Conservation (phyloP, 1,140 invertebrate species). For the Neelides sp. region DNA sequence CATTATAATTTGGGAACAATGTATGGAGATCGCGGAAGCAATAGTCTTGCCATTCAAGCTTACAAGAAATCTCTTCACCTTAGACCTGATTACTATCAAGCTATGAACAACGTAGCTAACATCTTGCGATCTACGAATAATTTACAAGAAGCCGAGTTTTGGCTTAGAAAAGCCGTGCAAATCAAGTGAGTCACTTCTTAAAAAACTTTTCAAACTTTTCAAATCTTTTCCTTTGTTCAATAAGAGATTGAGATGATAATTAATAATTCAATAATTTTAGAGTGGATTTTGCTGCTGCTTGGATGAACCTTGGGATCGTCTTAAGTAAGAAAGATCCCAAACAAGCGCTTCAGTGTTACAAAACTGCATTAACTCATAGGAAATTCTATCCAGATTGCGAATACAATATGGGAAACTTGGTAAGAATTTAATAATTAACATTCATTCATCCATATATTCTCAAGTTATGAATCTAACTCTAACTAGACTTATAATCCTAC, state of each 20-base stretch:
- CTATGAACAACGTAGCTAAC: conserved; percentile 94
- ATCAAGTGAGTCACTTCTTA: conserved; percentile 46
- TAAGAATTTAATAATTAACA: conserved; percentile 36
- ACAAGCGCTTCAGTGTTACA: conserved; percentile 65
- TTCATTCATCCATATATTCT: too few species aligned
- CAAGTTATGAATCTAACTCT: background rate
- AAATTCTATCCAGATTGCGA: conserved; percentile 79
- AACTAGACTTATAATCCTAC: background rate
- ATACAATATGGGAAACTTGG: conserved; percentile 88
- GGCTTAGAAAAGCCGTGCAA: conserved; percentile 58
- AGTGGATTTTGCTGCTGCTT: conserved; percentile 79
- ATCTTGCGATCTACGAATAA: conserved; percentile 66
- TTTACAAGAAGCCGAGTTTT: conserved; percentile 56
- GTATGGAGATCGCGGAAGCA: conserved; percentile 59
- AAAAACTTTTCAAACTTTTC: background rate
- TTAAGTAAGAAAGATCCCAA: conserved; percentile 57
- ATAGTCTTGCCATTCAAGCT: conserved; percentile 51
- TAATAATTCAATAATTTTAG: conserved; percentile 39
- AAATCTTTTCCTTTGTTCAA: conserved; percentile 21
- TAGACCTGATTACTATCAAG: conserved; percentile 84
- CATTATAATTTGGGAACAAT: conserved; percentile 91
- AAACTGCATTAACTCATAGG: conserved; percentile 58
- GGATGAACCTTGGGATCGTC: conserved; percentile 96
- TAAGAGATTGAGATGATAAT: background rate
- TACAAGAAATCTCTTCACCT: conserved; percentile 52